A percentile compares a stretch with the other conserved stretches of the same genome.
Conservation (phyloP, 2,888 invertebrate species). For the Tetrapedia diversipes region DNA sequence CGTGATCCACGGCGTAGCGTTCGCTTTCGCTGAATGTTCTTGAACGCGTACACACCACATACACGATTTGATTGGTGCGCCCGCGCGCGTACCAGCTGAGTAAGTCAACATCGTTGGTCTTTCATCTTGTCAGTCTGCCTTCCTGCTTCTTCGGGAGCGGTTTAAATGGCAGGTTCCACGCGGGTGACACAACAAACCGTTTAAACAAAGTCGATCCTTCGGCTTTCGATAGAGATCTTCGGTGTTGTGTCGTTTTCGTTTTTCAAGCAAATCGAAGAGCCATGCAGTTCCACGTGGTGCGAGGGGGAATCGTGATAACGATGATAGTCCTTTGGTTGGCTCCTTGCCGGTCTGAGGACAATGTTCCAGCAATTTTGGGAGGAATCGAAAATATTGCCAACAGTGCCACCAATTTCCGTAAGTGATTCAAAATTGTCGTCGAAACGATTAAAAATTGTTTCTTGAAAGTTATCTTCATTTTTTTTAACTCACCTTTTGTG, state of each 20-base stretch:
- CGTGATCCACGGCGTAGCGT: conserved; percentile 19
- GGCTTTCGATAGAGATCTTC: neutral
- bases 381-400: conserved; percentile 77
- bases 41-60: conserved; percentile 26
- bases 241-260: neutral
- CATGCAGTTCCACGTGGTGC: neutral
- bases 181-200: neutral
- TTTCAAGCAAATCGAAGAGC: neutral
- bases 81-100: conserved; percentile 10
- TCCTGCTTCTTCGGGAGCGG: conserved; percentile 70
- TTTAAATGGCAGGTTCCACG: conserved; percentile 35
- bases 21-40: conserved; percentile 61
- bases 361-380: conserved; percentile 68
- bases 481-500: neutral
- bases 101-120: conserved; percentile 60
- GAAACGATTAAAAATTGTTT: no score
- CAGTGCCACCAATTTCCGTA: conserved; percentile 76
- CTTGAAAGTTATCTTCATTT: conserved; percentile 29
- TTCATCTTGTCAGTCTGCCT: conserved; percentile 74
- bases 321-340: conserved; percentile 2
- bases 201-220: conserved; percentile 7
- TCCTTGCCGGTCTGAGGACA: conserved; percentile 54
- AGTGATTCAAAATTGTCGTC: no score
- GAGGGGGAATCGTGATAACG: neutral
- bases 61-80: conserved; percentile 8